These are phyloP conservation scores for Lagopus leucura DNA, from an alignment of 2,113 vertebrate species.

Conservation along the genomic window DNA sequence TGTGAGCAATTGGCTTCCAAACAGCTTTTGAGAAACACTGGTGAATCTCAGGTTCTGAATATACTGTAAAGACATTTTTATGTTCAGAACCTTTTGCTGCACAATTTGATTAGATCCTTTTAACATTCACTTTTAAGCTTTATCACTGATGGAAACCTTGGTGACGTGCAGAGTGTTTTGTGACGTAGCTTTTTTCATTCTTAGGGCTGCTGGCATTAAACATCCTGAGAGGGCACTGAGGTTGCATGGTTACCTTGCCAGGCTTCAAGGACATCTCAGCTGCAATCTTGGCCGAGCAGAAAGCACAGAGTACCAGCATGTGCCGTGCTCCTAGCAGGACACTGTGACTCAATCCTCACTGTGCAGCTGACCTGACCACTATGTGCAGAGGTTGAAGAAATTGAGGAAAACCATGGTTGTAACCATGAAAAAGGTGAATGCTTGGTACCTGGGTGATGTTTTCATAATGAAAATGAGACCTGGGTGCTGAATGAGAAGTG, in stretches of 20 bases:
- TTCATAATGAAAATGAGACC: background rate
- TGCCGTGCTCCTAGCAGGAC: background rate
- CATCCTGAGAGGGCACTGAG: accelerated
- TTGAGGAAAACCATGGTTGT: accelerated
- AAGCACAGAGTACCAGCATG: background rate
- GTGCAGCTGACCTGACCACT: background rate
- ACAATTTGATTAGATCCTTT: background rate
- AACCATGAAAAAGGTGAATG: background rate
- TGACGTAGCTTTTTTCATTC: background rate
- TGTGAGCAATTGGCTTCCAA: background rate
- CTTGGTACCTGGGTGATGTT: background rate
- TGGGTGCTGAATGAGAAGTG: accelerated
- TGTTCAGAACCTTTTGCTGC: background rate
- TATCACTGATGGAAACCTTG: background rate
- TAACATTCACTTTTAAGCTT: background rate
- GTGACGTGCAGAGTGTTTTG: background rate
- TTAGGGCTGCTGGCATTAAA: background rate
- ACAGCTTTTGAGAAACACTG: background rate
- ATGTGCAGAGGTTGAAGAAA: background rate
- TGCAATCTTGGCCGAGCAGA: background rate
- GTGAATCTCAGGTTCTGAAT: background rate
- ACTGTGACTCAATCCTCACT: accelerated
- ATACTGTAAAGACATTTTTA: background rate
- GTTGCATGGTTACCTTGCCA: background rate
- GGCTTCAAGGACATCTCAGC: background rate